Conservation (phyloP, 2,888 invertebrate species). For the Myopa testacea region DNA sequence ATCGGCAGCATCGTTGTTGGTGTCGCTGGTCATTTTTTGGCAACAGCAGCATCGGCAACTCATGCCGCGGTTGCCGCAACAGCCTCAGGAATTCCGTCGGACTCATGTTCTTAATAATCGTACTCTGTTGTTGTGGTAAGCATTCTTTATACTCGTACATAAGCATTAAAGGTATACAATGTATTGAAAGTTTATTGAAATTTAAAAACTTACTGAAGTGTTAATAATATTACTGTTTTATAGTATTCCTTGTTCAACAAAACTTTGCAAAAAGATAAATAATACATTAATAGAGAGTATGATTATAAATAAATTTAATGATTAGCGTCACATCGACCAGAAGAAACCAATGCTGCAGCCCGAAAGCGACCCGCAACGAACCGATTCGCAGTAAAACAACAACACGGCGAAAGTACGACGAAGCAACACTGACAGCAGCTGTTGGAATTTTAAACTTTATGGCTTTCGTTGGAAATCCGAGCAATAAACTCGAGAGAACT, state of each 20-base stretch:
- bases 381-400: not conserved
- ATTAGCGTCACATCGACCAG: not conserved
- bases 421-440: conserved; percentile 22
- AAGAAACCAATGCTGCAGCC: not conserved
- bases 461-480: conserved; percentile 34
- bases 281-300: not conserved
- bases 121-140: not conserved
- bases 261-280: no score
- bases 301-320: not conserved
- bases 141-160: no score
- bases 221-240: no score
- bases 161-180: no score
- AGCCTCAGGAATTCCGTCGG: not conserved
- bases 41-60: not conserved
- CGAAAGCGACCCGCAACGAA: not conserved
- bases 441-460: conserved; percentile 33
- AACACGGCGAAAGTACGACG: not conserved
- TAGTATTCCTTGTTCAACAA: no score
- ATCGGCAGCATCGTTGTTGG: not conserved
- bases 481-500: conserved; percentile 22
- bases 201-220: not conserved
- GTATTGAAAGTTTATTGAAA: no score
- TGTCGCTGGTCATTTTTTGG: not conserved
- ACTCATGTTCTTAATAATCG: not conserved
- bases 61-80: not conserved